These are phyloP conservation scores for Brassicogethes aeneus DNA, from an alignment of 2,888 invertebrate species.

Conservation along the genomic window DNA sequence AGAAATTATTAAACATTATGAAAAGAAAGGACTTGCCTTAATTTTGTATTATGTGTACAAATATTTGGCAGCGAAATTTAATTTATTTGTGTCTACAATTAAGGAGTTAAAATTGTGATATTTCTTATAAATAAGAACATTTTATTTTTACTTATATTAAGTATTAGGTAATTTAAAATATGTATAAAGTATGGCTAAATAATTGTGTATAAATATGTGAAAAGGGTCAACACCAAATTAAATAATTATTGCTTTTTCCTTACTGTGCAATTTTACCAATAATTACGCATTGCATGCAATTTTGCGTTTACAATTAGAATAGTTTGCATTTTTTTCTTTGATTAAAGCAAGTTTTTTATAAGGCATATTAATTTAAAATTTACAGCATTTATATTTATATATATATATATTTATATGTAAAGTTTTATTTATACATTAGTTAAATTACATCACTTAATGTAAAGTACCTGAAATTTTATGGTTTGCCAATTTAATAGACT, in stretches of 20 bases:
- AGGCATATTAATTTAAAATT: constrained; percentile 9
- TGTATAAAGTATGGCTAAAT: no score
- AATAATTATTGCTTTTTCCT: no score
- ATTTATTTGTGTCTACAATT: no score
- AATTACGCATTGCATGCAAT: background rate
- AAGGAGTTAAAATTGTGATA: background rate
- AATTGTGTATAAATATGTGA: no score
- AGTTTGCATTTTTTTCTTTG: constrained; percentile 4
- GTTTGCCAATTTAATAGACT: background rate
- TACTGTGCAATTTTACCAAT: background rate
- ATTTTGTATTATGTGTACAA: background rate
- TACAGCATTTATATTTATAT: constrained; percentile 11
- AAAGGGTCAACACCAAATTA: no score
- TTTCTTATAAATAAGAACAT: background rate
- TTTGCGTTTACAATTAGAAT: constrained; percentile 2
- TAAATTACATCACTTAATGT: constrained; percentile 8
- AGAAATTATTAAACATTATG: background rate
- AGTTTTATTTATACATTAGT: constrained; percentile 6
- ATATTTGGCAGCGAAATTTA: no score
- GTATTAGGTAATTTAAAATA: background rate
- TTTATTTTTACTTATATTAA: background rate
- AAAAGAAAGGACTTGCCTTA: background rate
- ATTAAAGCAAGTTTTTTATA: constrained; percentile 3
- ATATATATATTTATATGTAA: background rate
- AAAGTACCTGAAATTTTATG: constrained; percentile 11